phyloP scores from a whole-genome alignment of 2,113 vertebrate species.

The Elanoides forficatus region DNA sequence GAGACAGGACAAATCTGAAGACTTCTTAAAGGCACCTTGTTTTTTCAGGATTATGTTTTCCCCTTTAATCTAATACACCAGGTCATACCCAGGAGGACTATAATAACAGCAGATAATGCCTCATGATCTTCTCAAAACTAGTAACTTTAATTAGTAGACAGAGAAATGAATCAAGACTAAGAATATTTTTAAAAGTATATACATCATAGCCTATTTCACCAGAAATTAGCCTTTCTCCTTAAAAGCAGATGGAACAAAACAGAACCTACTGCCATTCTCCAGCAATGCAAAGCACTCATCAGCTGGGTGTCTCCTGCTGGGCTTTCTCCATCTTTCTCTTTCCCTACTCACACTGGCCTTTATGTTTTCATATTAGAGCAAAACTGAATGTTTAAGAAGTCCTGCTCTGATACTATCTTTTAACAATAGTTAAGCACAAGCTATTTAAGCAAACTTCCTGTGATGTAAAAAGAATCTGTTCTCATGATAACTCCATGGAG shows the following conservation, averaged over 20 bases:
- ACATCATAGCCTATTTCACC: background rate
- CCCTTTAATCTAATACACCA: background rate
- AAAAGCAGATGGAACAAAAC: background rate
- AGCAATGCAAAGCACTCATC: background rate
- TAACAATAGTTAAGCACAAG: background rate
- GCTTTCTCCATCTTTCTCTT: background rate
- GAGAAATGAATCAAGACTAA: background rate
- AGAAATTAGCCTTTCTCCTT: background rate
- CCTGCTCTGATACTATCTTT: background rate
- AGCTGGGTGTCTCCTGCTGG: background rate
- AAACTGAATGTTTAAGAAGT: background rate
- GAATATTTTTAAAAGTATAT: background rate
- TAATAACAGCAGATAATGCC: background rate
- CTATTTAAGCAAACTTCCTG: background rate
- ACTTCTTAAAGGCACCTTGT: background rate
- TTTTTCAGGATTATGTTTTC: background rate
- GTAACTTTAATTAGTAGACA: background rate
- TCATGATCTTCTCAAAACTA: background rate
- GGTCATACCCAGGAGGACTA: background rate
- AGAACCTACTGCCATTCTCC: background rate
- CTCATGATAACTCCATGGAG: background rate
- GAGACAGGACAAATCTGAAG: background rate
- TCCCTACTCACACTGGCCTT: background rate
- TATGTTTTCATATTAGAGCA: background rate
- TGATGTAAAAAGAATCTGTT: background rate